Evolutionary conservation across 2,888 invertebrate genomes (phyloP).

Genomic region (Craniophora ligustri): DNA sequence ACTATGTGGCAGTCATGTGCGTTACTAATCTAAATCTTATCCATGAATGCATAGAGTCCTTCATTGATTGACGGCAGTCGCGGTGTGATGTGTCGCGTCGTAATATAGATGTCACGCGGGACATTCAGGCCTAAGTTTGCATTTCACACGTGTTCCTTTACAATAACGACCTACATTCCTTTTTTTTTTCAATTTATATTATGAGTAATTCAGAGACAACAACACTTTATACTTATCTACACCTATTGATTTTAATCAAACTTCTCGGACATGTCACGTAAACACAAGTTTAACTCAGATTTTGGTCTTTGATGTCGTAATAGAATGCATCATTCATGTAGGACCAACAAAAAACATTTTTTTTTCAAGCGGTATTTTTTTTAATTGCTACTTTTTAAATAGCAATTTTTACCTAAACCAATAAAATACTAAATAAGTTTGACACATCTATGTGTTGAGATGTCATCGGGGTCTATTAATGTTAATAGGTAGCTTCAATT

Average conservation of each 20-base stretch:
- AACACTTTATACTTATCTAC: background rate
- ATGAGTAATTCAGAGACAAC: constrained; percentile 12
- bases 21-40: constrained; percentile 56
- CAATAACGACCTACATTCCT: constrained; percentile 67
- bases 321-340: background rate
- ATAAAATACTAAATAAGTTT: constrained; percentile 32
- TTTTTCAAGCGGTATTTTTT: no score
- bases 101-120: constrained; percentile 78
- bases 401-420: background rate
- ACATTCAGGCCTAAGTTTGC: constrained; percentile 70
- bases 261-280: background rate
- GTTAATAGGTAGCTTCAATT: constrained; percentile 53
- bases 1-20: background rate
- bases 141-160: constrained; percentile 75
- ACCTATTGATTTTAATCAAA: constrained; percentile 5
- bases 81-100: constrained; percentile 32
- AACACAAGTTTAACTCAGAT: background rate
- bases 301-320: background rate
- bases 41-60: constrained; percentile 51
- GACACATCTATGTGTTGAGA: constrained; percentile 43
- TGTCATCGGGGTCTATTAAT: constrained; percentile 53
- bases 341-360: no score
- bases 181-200: constrained; percentile 28
- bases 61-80: constrained; percentile 57
- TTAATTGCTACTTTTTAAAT: no score